phyloP scores from a whole-genome alignment of 2,797 vertebrate species.

The Emydoidea blandingii region DNA sequence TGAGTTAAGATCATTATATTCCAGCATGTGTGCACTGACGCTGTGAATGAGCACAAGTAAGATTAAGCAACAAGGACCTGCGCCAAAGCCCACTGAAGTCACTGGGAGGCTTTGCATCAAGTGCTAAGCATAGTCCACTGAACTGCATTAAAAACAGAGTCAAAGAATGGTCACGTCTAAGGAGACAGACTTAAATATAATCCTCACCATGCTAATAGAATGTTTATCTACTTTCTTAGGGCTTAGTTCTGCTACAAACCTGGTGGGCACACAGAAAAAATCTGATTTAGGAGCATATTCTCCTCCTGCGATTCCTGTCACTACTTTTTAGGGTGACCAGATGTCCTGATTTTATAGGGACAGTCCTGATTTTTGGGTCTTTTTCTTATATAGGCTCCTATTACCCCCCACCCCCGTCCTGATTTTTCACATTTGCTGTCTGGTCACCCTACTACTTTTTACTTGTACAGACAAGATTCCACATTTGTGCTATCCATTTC shows the following conservation, averaged over 20 bases:
- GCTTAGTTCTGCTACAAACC: neutral
- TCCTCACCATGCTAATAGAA: neutral
- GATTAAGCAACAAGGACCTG: neutral
- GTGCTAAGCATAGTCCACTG: neutral
- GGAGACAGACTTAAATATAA: neutral
- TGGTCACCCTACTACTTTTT: too few relatives aligned
- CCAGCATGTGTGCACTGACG: neutral
- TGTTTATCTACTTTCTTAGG: neutral
- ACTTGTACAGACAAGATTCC: neutral
- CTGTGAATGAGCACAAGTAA: neutral
- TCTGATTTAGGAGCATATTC: neutral
- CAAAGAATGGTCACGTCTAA: neutral
- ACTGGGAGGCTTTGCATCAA: neutral
- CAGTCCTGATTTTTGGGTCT: too few relatives aligned
- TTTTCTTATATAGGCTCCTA: too few relatives aligned
- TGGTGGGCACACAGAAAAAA: neutral
- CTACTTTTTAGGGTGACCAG: too few relatives aligned
- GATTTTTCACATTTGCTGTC: too few relatives aligned
- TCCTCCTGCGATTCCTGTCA: neutral
- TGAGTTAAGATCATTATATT: neutral
- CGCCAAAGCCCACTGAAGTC: neutral
- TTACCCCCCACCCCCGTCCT: too few relatives aligned
- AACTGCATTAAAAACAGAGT: neutral
- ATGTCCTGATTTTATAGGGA: too few relatives aligned
- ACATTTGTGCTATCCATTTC: neutral